Conservation (phyloP, 2,113 vertebrate genomes). For the Puntigrus tetrazona region DNA sequence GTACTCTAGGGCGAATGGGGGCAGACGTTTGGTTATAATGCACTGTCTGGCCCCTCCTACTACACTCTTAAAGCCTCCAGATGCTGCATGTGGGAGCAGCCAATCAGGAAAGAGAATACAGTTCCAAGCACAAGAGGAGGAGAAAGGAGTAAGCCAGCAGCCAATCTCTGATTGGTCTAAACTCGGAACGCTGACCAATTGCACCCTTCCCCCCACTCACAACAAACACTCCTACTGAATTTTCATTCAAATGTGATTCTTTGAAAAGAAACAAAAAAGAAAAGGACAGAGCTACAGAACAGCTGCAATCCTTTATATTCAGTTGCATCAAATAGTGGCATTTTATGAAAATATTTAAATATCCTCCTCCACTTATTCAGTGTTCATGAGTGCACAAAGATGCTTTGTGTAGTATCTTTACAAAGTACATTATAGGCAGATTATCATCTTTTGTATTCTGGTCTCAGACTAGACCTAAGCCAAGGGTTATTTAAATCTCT, state of each 20-base stretch:
- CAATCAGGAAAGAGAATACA: slow-evolving; percentile 64
- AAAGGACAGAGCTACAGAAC: slow-evolving; percentile 56
- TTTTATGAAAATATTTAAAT: slow-evolving; percentile 50
- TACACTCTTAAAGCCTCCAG: slow-evolving; percentile 55
- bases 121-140: slow-evolving; percentile 45
- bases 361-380: slow-evolving; percentile 35
- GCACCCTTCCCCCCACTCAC: slow-evolving; percentile 66
- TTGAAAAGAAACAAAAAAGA: slow-evolving; percentile 68
- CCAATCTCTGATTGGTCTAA: slow-evolving; percentile 64
- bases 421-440: slow-evolving; percentile 32
- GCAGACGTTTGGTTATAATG: slow-evolving; percentile 74
- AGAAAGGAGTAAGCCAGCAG: slow-evolving; percentile 59
- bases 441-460: slow-evolving; percentile 40
- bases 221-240: slow-evolving; percentile 74
- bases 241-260: slow-evolving; percentile 81
- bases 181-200: slow-evolving; percentile 65
- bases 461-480: slow-evolving; percentile 5
- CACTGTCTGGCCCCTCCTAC: slow-evolving; percentile 66
- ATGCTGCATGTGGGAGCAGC: slow-evolving; percentile 58
- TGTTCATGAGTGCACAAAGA: slow-evolving; percentile 36
- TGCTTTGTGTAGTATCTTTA: slow-evolving; percentile 54
- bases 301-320: slow-evolving; percentile 73
- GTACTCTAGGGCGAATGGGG: slow-evolving; percentile 67
- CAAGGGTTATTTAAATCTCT: slow-evolving; percentile 24
- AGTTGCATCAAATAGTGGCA: slow-evolving; percentile 70